phyloP scores from a whole-genome alignment of 2,113 vertebrate genomes.

The Taxidea taxus region DNA sequence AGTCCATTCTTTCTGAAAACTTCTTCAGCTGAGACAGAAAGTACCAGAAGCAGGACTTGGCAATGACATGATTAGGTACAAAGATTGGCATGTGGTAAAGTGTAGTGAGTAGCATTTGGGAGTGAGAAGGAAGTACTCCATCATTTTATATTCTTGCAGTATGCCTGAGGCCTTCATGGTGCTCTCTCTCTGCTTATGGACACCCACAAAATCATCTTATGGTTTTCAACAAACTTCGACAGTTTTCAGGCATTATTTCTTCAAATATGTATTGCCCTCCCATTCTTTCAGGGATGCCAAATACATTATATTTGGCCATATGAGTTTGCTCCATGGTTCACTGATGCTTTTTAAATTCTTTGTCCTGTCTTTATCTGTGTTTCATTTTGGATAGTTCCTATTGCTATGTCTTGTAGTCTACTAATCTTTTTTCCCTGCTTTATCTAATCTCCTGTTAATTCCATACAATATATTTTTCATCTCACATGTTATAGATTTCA shows the following conservation, averaged over 20 bases:
- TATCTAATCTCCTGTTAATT: neutral
- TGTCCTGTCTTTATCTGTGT: neutral
- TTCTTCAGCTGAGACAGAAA: constrained; percentile 94
- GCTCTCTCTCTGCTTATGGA: neutral
- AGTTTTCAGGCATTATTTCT: neutral
- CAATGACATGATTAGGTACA: constrained; percentile 91
- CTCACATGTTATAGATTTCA: neutral
- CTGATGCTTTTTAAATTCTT: neutral
- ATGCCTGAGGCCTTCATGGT: neutral
- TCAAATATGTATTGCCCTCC: neutral
- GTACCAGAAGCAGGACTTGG: constrained; percentile 94
- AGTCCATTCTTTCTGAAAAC: constrained; percentile 91
- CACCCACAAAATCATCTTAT: neutral
- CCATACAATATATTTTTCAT: neutral
- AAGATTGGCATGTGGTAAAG: constrained; percentile 95
- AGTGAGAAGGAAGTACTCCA: constrained; percentile 90
- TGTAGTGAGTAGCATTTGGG: constrained; percentile 88
- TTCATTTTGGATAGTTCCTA: neutral
- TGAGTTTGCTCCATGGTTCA: neutral
- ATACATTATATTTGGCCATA: neutral
- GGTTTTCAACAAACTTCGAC: neutral
- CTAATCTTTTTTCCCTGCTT: neutral
- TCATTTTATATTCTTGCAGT: constrained; percentile 92
- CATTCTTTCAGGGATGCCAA: neutral
- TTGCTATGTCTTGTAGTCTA: neutral